These are phyloP conservation scores for Phthorimaea operculella DNA, from an alignment of 1,140 invertebrate genomes.

Conservation along the genomic window DNA sequence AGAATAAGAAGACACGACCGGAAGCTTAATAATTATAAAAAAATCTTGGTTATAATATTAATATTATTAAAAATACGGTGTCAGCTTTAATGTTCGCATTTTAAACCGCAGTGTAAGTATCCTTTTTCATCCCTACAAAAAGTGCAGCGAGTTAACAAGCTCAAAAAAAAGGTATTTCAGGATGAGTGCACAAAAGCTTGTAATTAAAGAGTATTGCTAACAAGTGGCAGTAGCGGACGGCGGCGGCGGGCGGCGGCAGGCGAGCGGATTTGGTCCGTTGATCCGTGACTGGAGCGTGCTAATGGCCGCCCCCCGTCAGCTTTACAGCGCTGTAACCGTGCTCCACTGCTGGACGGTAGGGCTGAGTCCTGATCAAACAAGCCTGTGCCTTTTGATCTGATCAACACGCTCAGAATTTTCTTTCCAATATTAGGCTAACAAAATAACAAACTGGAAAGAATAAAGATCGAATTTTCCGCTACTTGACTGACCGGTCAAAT, in stretches of 20 bases:
- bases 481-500: too few species aligned
- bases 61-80: too few species aligned
- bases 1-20: too few species aligned
- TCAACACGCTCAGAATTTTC: too few species aligned
- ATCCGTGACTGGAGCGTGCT: slow-evolving; percentile 2
- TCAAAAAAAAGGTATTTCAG: background rate
- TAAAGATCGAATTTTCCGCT: too few species aligned
- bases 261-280: background rate
- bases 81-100: background rate
- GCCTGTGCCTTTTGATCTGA: too few species aligned
- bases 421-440: too few species aligned
- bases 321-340: slow-evolving; percentile 3
- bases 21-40: too few species aligned
- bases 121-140: background rate
- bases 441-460: too few species aligned
- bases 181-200: background rate
- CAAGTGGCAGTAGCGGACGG: background rate
- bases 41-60: too few species aligned
- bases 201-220: slow-evolving; percentile 1
- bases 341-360: background rate
- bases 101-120: background rate
- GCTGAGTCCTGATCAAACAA: too few species aligned
- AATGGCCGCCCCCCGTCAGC: slow-evolving; percentile 3
- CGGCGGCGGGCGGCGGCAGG: background rate
- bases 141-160: background rate